Base-by-base conservation (phyloP, 2,797 vertebrate species). In the Acipenser ruthenus region DNA sequence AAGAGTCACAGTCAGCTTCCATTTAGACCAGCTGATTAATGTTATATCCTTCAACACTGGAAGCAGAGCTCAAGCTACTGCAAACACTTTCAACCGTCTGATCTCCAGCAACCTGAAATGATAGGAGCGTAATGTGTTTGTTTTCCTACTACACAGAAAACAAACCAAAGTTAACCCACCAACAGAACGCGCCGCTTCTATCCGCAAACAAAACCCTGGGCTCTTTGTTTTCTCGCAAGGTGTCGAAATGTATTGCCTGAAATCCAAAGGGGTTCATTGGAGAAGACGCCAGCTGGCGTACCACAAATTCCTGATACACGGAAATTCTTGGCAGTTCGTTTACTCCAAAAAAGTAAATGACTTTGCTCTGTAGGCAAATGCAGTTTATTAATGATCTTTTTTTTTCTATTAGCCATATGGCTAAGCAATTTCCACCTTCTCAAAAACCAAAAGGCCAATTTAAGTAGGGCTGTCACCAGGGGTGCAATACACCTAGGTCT, bases 321-420 rank as follows among this genome's bases (percentile, higher is more conserved):
- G 7, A 56, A 49, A 67, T 61, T 63, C 49, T 37, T 51, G 61
- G 15, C 62, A 50, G 10, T 7, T 53, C 53, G 47, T 49, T n/a
- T 50, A 61, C 58, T 56, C 37, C 5, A 50, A 13, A 49, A 50
- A 71, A 15, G 55, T n/a, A 62, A 53, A 50, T 51, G 63, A 65
- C 48, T 37, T 65, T 49, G 62, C 65, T 67, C 63, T 65, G 66
- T 71, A 62, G 65, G 56, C 55, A 64, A 64, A 67, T 52, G 51
- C n/a, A 10, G 18, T 68, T 64, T 65, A 71, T 71, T 71, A 71
- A 71, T 67, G n/a, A 50, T 10, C 23, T 58, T 60, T 37, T 37
- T 37, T 37, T 64, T 70, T 55, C 62, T 61, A 59, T 65, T 67
- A 23, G 52, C 62, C 69, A 67, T 64, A 70, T 64, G 65, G 62